phyloP scores from a whole-genome alignment of 2,888 invertebrate species.

The Nephrocerus scutellatus region DNA sequence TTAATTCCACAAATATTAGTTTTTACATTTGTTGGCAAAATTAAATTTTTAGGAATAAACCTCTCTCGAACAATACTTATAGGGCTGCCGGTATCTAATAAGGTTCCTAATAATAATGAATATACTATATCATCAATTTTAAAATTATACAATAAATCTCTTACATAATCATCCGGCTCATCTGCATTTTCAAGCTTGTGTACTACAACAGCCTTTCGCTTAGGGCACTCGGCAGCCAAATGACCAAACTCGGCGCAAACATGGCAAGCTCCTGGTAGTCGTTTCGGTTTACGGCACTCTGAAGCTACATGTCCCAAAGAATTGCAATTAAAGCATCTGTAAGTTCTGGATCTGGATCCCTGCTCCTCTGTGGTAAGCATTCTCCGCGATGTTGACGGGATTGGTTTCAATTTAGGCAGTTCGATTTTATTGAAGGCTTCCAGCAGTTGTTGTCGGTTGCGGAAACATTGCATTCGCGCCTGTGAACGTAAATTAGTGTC shows the following conservation, averaged over 20 bases:
- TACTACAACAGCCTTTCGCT: no score
- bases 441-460: slow-evolving; percentile 6
- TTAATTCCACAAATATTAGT: slow-evolving; percentile 13
- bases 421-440: slow-evolving; percentile 13
- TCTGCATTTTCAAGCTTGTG: slow-evolving; percentile 5
- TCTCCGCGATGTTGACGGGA: no score
- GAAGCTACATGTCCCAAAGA: slow-evolving; percentile 14
- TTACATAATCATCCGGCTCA: slow-evolving; percentile 17
- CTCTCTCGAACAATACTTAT: slow-evolving; percentile 13
- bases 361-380: slow-evolving; percentile 1
- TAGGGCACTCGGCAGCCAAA: slow-evolving; percentile 15
- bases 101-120: slow-evolving; percentile 15
- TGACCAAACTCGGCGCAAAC: slow-evolving; percentile 16
- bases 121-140: slow-evolving; percentile 12
- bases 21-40: no score
- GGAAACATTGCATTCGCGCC: slow-evolving; percentile 16
- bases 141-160: slow-evolving; percentile 17
- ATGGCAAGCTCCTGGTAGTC: slow-evolving; percentile 14
- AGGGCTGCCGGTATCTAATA: slow-evolving; percentile 20
- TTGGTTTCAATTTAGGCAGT: no score
- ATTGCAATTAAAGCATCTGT: slow-evolving; percentile 19
- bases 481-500: no score
- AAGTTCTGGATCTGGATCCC: background rate
- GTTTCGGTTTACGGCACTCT: slow-evolving; percentile 17
- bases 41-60: slow-evolving; percentile 13